phyloP scores from a whole-genome alignment of 2,797 vertebrate species.

The Ceyx erithaca region DNA sequence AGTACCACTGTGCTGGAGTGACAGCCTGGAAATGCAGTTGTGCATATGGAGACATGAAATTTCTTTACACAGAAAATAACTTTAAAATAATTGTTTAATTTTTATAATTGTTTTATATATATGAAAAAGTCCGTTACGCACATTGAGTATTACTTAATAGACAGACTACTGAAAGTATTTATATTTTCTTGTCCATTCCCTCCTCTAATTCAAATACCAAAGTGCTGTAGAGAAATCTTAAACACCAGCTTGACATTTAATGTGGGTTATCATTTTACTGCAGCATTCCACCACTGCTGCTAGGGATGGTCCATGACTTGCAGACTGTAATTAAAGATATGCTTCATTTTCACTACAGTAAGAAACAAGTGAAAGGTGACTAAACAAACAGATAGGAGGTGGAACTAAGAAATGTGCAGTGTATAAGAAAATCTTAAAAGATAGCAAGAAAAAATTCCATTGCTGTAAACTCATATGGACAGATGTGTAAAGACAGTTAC shows the following conservation, averaged over 20 bases:
- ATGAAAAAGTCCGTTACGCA: neutral
- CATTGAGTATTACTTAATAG: neutral
- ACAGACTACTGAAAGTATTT: neutral
- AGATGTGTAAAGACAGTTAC: neutral
- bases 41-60: neutral
- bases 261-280: neutral
- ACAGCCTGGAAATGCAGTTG: neutral
- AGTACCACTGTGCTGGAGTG: neutral
- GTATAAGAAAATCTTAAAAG: neutral
- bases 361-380: neutral
- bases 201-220: conserved; percentile 54
- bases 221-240: conserved; percentile 43
- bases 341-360: neutral
- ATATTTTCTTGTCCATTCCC: conserved; percentile 68
- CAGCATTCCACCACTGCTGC: conserved; percentile 35
- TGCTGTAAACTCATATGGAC: neutral
- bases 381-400: neutral
- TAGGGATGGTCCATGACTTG: conserved; percentile 18
- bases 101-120: no score
- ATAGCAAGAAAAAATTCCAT: neutral
- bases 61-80: neutral
- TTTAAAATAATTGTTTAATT: neutral
- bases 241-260: conserved; percentile 30
- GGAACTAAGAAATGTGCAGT: neutral
- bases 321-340: conserved; percentile 37